Base-by-base conservation (phyloP, 2,113 vertebrate species). In the Epinephelus cyanopodus region DNA sequence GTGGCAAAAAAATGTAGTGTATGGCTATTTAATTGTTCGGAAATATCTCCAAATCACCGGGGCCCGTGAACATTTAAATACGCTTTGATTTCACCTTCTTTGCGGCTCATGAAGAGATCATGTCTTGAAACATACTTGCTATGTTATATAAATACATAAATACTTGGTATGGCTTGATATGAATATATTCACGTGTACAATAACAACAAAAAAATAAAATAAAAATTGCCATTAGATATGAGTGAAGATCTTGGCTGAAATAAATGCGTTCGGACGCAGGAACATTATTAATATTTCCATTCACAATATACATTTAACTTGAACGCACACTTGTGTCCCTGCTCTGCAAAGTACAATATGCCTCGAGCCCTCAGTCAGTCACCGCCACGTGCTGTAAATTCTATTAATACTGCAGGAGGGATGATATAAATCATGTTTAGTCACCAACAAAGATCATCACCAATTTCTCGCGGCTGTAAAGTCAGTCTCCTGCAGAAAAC, bases 371-470 rank as follows among this genome's bases (percentile, higher is more conserved):
- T 21, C 13, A 21, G 47, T 27, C 75, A 29, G 6, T 58, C 77
- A 48, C 2, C 61, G 39, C 39, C 52, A 70, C 58, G n/a, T 45
- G 60, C 48, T 63, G 33, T 33, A 37, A 33, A 77, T 27, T 47
- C 14, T 29, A 62, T 65, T 60, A 72, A 74, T 54, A 66, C 63
- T 29, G 45, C 54, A 53, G n/a, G 69, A 5, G 18, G 29, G 15
- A 74, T 25, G 74, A 29, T 37, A 64, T 80, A 87, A 89, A 87
- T 88, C 84, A 86, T 8, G 19, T 48, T 74, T 29, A 56, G 29
- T 58, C 39, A 15, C 45, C 65, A 18, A 39, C 52, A 67, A 15
- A 75, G 45, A 77, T 90, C 85, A 86, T 39, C 83, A 72, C 33
- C 72, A 72, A 63, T 68, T 70, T 80, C 42, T 65, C 45, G 48